Evolutionary conservation across 2,888 invertebrate genomes (phyloP), one percentile per base, ranked within the genome.

Genomic region (Monopis laevigella): DNA sequence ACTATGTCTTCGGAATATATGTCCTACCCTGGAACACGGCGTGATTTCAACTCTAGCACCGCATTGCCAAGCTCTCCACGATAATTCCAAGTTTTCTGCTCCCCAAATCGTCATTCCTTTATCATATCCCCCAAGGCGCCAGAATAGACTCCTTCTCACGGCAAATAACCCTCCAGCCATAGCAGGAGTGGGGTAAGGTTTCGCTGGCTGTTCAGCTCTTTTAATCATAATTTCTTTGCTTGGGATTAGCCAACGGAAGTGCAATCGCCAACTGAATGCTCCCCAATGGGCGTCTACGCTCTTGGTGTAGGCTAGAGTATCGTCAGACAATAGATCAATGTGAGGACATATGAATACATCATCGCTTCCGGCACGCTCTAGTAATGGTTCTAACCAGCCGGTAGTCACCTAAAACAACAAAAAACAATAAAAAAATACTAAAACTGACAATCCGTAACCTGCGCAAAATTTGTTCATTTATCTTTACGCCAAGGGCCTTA

Each of bases 211-310:
- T 32, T 83, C 68, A 11, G 83, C 77, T 49, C 88, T 75, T 44
- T 85, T 82, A 46, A 82, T 73, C 54, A 90, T 68, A 45, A 90
- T 85, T 42, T 84, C 78, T 24, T 83, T 83, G 18, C 89, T 88
- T 0, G 92, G 83, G 43, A 90, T 88, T 49, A 92, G 87, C 93
- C 92, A 93, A 16, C 93, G 82, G 56, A 91, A 99, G 62, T 97
- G 97, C 11, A 99, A 80, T 51, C 95, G 91, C 98, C 98, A 98
- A 66, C 97, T 98, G 65, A 99, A 97, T 0, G 96, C 98, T 2
- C 98, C 99, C 92, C 96, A 96, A 56, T 98, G 97, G 36, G 97
- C 86, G 64, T 98, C 98, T 50, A 96, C 94, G 45, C 93, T 93
- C 55, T 96, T 92, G 2, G 90, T 90, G 62, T 98, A 99, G 24